A percentile compares a stretch with the other conserved stretches of the same genome.
Conservation (phyloP, 2,113 vertebrate genomes). For the Rostratula benghalensis region DNA sequence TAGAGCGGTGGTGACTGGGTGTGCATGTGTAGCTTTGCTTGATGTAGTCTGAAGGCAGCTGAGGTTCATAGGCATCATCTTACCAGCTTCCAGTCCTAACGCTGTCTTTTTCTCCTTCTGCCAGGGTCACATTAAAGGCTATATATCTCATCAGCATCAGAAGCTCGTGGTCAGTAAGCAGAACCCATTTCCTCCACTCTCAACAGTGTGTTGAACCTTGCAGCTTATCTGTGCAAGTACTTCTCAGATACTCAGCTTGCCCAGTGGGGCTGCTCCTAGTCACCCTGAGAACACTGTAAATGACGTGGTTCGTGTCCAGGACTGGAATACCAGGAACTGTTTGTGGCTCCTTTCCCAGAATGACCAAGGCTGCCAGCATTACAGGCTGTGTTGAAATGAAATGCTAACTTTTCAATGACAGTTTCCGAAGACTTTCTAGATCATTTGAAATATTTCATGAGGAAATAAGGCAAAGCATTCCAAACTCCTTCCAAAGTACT, state of each 20-base stretch:
- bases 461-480: slow-evolving; percentile 6
- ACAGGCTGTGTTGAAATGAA: neutral
- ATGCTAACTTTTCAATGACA: neutral
- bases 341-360: slow-evolving; percentile 15
- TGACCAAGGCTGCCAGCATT: neutral
- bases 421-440: neutral
- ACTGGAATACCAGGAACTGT: slow-evolving; percentile 19
- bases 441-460: neutral
- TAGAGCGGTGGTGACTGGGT: neutral
- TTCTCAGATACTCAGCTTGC: neutral
- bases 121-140: slow-evolving; percentile 98
- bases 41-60: neutral
- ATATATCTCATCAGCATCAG: slow-evolving; percentile 98
- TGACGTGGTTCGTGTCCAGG: neutral
- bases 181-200: slow-evolving; percentile 92
- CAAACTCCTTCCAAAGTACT: neutral
- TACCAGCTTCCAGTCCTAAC: neutral
- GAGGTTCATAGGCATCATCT: neutral
- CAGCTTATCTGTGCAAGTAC: neutral
- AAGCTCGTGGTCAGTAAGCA: slow-evolving; percentile 99
- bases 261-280: neutral
- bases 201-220: slow-evolving; percentile 81
- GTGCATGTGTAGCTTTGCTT: neutral
- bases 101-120: neutral
- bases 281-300: neutral